Evolutionary conservation across 2,888 invertebrate genomes (phyloP).

Genomic region (Tinea trinotella): DNA sequence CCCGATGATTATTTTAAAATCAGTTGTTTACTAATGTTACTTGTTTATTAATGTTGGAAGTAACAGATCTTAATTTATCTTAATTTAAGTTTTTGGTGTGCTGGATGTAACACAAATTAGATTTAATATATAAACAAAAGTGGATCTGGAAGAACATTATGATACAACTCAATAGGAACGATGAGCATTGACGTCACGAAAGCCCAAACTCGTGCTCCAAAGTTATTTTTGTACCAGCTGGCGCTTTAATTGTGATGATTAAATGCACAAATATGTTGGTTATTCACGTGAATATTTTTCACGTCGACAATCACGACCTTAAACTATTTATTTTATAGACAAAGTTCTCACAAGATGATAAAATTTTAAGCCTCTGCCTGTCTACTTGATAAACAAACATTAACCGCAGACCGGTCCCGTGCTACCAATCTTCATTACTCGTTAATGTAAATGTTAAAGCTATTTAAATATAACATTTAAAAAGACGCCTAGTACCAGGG

Average conservation of each 20-base stretch:
- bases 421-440: background rate
- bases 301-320: background rate
- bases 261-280: constrained; percentile 47
- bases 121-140: background rate
- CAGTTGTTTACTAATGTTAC: background rate
- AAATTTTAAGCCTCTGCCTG: background rate
- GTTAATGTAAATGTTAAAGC: background rate
- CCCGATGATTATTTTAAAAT: constrained; percentile 8
- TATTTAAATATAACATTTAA: too few species aligned
- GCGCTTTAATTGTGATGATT: constrained; percentile 37
- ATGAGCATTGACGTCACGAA: constrained; percentile 4
- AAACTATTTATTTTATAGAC: background rate
- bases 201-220: constrained; percentile 30
- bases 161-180: constrained; percentile 7
- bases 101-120: constrained; percentile 1
- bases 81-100: background rate
- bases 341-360: constrained; percentile 23
- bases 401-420: constrained; percentile 14
- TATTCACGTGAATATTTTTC: constrained; percentile 25
- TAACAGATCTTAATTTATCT: constrained; percentile 18
- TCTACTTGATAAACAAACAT: constrained; percentile 23
- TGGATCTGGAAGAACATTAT: constrained; percentile 11
- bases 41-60: constrained; percentile 14
- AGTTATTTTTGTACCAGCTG: constrained; percentile 47
- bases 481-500: too few species aligned